These are phyloP conservation scores for Tethya wilhelma DNA, from an alignment of 37 sponge, comb jelly and placozoan genomes.

Conservation along the genomic window DNA sequence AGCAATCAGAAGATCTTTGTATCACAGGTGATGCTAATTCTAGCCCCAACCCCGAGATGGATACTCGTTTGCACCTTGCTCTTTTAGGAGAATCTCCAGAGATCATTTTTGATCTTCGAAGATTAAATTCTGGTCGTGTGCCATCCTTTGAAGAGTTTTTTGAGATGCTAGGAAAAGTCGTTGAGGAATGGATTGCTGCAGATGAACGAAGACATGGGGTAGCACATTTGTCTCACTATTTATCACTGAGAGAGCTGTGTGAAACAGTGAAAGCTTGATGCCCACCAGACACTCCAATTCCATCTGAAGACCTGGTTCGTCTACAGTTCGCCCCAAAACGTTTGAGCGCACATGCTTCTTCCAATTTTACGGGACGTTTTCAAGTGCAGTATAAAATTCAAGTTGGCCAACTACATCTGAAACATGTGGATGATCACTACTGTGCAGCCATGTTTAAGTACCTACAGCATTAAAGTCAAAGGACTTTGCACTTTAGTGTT, in stretches of 20 bases:
- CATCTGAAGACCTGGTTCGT: background rate
- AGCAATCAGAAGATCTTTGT: background rate
- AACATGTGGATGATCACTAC: background rate
- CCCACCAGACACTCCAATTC: background rate
- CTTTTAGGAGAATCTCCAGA: conserved; percentile 17
- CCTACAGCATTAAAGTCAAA: background rate
- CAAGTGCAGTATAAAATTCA: background rate
- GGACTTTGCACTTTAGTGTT: background rate
- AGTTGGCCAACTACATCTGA: background rate
- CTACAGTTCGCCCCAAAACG: background rate
- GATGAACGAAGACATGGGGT: conserved; percentile 14
- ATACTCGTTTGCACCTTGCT: background rate
- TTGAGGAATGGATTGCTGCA: conserved; percentile 4
- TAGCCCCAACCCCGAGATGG: conserved; percentile 22
- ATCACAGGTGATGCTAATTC: conserved; percentile 12
- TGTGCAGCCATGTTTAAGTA: background rate
- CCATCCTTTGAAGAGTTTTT: conserved; percentile 3
- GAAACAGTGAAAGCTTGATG: background rate
- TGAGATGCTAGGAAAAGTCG: background rate
- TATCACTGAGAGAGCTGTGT: background rate
- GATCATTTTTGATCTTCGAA: conserved; percentile 1
- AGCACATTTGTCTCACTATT: conserved; percentile 1
- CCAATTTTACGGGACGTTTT: conserved; percentile 1
- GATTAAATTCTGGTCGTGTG: conserved; percentile 1
- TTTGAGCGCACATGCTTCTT: background rate